These are phyloP conservation scores for Micropoecilia bifurca DNA, from an alignment of 2,797 vertebrate genomes.

Conservation along the genomic window DNA sequence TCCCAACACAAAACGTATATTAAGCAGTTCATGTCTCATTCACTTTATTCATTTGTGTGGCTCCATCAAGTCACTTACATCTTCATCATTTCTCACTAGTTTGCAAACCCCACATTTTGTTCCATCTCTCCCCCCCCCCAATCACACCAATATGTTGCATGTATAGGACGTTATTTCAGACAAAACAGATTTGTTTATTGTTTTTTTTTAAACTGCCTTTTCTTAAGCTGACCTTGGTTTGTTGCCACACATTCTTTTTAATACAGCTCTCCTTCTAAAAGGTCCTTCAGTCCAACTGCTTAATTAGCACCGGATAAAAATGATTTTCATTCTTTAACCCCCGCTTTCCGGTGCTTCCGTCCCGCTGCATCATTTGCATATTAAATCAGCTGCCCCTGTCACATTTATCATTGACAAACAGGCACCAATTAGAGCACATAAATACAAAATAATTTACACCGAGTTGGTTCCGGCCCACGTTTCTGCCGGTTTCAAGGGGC, in stretches of 20 bases:
- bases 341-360: slow-evolving; percentile 34
- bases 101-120: not conserved
- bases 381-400: slow-evolving; percentile 69
- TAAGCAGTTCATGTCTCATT: not conserved
- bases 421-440: slow-evolving; percentile 73
- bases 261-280: slow-evolving; percentile 24
- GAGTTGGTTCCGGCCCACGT: slow-evolving; percentile 43
- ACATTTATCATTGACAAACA: slow-evolving; percentile 74
- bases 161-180: not conserved
- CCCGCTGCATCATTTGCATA: slow-evolving; percentile 75
- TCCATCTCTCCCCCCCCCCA: not conserved
- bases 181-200: not conserved
- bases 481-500: slow-evolving; percentile 57
- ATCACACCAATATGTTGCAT: not conserved
- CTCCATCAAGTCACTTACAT: not conserved
- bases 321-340: slow-evolving; percentile 44
- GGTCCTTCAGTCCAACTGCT: slow-evolving; percentile 46
- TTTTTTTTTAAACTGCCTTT: slow-evolving; percentile 20
- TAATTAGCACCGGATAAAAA: slow-evolving; percentile 61
- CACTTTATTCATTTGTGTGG: not conserved
- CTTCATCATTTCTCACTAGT: not conserved
- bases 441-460: slow-evolving; percentile 64
- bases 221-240: slow-evolving; percentile 46
- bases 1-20: not conserved
- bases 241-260: slow-evolving; percentile 44